Evolutionary conservation across 2,113 vertebrate species (phyloP), one percentile per base, ranked within the genome.

Genomic region (Ellobius talpinus): DNA sequence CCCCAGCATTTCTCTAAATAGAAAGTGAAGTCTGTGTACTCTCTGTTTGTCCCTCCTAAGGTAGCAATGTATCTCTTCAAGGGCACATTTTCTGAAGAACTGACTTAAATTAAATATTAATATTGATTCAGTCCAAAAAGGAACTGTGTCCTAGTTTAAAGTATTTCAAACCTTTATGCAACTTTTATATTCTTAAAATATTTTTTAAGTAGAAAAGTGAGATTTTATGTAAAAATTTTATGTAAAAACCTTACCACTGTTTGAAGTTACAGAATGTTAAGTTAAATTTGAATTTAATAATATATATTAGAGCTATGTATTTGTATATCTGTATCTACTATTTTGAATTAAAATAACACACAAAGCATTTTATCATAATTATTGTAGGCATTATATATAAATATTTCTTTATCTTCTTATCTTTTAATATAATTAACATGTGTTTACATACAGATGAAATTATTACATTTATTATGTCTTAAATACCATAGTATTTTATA

Each of bases 41-140:
- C 7, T 39, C 5, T 3, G 0, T 89, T 97, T 86, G 96, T 81
- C 89, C 31, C 0, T 68, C 89, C 77, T 36, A 14, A 19, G 89
- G 85, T 10, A 0, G 72, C 61, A 55, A 97, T 97, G 96, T 74
- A 36, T 72, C 16, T 24, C 29, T 93, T 93, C 95, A 97, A 91
- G 42, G 50, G 36, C 63, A 91, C 50, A 86, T 90, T 96, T 95
- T 86, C 55, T 85, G 31, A 94, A 88, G 92, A 97, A 36, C 90
- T 90, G 93, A 77, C 42, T 73, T 96, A 93, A 96, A 94, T 97
- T 96, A 96, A 97, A 96, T 47, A 50, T 96, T 97, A 86, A 98
- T 88, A 91, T 93, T 91, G 68, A 94, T 93, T 72, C 0, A 87
- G 36, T 87, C 23, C 0, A 11, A 91, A 94, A 65, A 23, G 14